Base-by-base conservation (phyloP, 2,888 invertebrate species). In the Listrodromus nycthemerus region DNA sequence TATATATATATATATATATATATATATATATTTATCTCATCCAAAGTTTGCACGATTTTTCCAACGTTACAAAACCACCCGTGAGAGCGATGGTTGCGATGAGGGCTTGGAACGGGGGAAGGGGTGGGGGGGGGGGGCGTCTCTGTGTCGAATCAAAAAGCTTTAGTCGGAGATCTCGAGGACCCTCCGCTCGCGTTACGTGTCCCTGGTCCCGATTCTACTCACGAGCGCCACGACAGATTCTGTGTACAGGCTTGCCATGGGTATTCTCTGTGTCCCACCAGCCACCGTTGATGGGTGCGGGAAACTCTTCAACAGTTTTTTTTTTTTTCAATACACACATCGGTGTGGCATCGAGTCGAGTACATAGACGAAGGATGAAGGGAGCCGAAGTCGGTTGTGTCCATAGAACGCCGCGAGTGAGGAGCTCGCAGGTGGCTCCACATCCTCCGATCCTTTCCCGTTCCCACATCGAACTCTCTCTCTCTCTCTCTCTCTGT, bases 91-190 rank as follows among this genome's bases (percentile, higher is more conserved):
- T 8, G 52, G n/a, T 1, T 52, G 52, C 21, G 21, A 2, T 52
- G 8, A 21, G 7, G 19, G n/a, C n/a, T 1, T 52, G 52, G 52
- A 8, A 2, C 21, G 8, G 10, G 7, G 19, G 2, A 0, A 2
- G 33, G 19, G 13, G 61, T 6, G 30, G 33, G 50, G 21, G 8
- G 10, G 52, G 33, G 33, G 50, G 8, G 5, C 13, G 37, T n/a
- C 61, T 61, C 27, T 61, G 61, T 61, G 61, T 30, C 61, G 30
- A 61, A 86, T 86, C 83, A 85, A 85, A 86, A 88, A 86, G 87
- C 87, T 86, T 84, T 87, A 55, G 55, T 86, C 85, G 85, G 86
- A 84, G 55, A 86, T 83, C 79, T 89, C 86, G 84, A 89, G 89
- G 82, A 83, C 86, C 84, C 89, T 90, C 87, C 55, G 55, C 82